phyloP scores from a whole-genome alignment of 2,113 vertebrate species.

The Eidolon helvum region DNA sequence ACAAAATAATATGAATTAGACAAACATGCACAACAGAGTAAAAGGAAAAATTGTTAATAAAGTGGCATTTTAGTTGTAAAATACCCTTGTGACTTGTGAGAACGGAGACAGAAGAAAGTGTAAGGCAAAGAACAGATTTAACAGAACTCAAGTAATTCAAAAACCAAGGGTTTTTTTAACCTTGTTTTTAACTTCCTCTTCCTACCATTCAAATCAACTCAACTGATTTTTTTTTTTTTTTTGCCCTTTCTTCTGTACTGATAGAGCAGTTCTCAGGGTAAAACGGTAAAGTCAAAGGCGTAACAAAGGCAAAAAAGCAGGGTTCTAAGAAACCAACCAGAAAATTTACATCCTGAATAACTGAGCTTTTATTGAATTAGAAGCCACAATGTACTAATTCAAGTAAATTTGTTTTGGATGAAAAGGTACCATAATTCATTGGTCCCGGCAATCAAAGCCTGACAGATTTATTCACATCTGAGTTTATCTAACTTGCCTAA shows the following conservation, averaged over 20 bases:
- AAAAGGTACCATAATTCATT: constrained; percentile 35
- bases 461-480: neutral
- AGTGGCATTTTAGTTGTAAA: constrained; percentile 43
- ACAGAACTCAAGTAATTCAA: constrained; percentile 14
- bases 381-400: neutral
- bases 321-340: neutral
- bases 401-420: neutral
- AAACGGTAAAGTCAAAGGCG: neutral
- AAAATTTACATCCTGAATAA: neutral
- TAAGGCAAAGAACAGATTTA: neutral
- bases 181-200: constrained; percentile 21
- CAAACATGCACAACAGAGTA: neutral
- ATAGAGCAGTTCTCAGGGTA: neutral
- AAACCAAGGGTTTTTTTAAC: neutral
- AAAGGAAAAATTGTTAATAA: neutral
- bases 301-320: neutral
- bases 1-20: constrained; percentile 15
- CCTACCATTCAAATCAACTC: neutral
- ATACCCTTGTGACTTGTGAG: neutral
- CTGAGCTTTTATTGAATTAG: neutral
- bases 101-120: neutral
- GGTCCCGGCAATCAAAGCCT: neutral
- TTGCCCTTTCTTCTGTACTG: neutral
- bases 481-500: constrained; percentile 25
- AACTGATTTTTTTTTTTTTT: neutral